These are phyloP conservation scores for Stomorhina lunata DNA, from an alignment of 2,888 invertebrate species.

Conservation along the genomic window DNA sequence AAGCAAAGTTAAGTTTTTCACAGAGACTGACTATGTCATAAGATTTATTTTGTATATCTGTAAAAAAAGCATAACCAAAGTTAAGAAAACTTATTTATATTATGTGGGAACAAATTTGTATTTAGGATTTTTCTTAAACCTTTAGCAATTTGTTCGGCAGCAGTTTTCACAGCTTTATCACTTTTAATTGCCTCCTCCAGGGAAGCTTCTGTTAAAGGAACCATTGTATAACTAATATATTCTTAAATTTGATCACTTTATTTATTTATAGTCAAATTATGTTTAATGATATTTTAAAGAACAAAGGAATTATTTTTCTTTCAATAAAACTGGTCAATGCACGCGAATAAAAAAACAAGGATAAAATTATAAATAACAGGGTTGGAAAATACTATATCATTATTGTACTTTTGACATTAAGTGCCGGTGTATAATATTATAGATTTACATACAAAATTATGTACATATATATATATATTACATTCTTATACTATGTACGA, in stretches of 20 bases:
- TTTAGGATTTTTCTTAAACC: constrained; percentile 70
- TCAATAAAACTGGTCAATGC: constrained; percentile 34
- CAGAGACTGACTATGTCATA: constrained; percentile 83
- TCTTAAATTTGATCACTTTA: not conserved
- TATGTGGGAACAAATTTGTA: no score
- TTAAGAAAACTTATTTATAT: no score
- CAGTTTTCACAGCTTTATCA: constrained; percentile 70
- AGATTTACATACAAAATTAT: no score
- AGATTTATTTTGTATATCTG: constrained; percentile 73
- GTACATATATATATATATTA: no score
- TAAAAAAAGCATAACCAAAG: not conserved
- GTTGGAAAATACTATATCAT: not conserved
- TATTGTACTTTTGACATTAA: not conserved
- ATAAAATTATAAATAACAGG: constrained; percentile 1
- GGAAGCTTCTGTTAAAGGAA: constrained; percentile 61
- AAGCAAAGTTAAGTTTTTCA: constrained; percentile 84
- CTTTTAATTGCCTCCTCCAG: constrained; percentile 74
- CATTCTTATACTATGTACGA: no score
- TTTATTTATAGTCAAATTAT: constrained; percentile 8
- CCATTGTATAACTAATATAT: constrained; percentile 49
- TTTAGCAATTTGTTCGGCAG: constrained; percentile 72
- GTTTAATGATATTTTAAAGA: not conserved
- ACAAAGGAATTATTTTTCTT: constrained; percentile 38
- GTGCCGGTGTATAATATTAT: no score
- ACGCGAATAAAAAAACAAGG: constrained; percentile 57